These are phyloP conservation scores for Linepithema humile DNA, from an alignment of 1,140 invertebrate species.

Conservation along the genomic window DNA sequence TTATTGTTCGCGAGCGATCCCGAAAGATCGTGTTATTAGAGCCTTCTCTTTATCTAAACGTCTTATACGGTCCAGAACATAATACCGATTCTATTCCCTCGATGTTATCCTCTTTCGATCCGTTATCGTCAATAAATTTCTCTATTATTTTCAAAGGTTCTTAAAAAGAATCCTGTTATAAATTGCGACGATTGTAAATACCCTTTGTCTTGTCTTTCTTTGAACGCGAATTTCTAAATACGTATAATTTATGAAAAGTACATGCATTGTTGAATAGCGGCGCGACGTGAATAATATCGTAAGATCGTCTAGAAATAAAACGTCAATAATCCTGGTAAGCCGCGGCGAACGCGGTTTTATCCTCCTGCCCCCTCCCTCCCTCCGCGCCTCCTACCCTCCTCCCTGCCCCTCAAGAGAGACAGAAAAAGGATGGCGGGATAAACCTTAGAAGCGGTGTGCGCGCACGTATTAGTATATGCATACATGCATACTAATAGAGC, in stretches of 20 bases:
- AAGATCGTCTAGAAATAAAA: slow-evolving; percentile 57
- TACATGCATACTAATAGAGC: slow-evolving; percentile 27
- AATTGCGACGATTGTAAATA: not conserved
- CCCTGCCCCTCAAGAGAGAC: not conserved
- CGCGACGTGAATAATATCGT: slow-evolving; percentile 42
- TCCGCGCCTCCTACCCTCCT: no score
- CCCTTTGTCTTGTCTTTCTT: not conserved
- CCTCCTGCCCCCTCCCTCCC: not conserved
- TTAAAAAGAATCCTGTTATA: slow-evolving; percentile 1
- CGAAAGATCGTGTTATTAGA: slow-evolving; percentile 46
- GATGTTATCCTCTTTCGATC: not conserved
- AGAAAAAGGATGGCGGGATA: slow-evolving; percentile 60
- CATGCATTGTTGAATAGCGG: slow-evolving; percentile 25
- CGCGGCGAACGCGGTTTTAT: not conserved
- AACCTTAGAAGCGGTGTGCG: slow-evolving; percentile 59
- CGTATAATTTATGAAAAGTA: slow-evolving; percentile 45
- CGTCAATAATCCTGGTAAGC: slow-evolving; percentile 65
- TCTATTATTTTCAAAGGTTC: not conserved
- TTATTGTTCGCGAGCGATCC: slow-evolving; percentile 65
- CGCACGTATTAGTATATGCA: slow-evolving; percentile 35
- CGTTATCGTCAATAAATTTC: not conserved
- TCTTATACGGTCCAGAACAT: slow-evolving; percentile 48
- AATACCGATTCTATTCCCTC: not conserved
- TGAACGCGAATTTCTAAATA: slow-evolving; percentile 38
- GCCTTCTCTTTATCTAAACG: slow-evolving; percentile 39